phyloP scores from a whole-genome alignment of 1,140 invertebrate genomes.

The Pseudomyrmex sp. region DNA sequence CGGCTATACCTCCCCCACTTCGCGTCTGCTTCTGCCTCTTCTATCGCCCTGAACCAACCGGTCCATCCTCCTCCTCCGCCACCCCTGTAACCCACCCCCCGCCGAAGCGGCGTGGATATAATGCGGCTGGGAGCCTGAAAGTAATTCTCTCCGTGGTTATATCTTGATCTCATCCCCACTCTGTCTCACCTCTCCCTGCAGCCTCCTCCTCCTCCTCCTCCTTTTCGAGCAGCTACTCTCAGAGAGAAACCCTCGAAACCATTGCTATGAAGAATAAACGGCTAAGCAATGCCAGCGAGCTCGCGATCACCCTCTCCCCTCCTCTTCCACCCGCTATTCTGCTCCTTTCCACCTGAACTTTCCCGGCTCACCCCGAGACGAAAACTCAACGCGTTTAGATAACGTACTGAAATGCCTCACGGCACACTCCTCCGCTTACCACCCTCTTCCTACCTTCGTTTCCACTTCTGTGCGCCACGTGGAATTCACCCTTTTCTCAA shows the following conservation, averaged over 20 bases:
- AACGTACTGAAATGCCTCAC: constrained; percentile 78
- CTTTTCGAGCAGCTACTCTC: constrained; percentile 44
- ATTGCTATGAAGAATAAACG: constrained; percentile 77
- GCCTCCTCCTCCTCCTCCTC: constrained; percentile 19
- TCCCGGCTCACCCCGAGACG: constrained; percentile 54
- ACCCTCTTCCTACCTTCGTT: constrained; percentile 62
- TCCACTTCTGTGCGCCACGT: constrained; percentile 66
- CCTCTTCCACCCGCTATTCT: constrained; percentile 46
- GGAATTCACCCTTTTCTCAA: constrained; percentile 73
- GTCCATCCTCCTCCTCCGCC: constrained; percentile 56
- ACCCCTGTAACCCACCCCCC: constrained; percentile 56
- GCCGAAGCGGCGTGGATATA: constrained; percentile 78
- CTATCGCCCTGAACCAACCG: constrained; percentile 68
- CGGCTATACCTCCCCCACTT: constrained; percentile 74
- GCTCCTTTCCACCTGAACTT: constrained; percentile 58
- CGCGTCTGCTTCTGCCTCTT: constrained; percentile 47
- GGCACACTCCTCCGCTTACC: constrained; percentile 60
- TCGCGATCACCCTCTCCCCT: constrained; percentile 55
- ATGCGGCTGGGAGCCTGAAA: constrained; percentile 77
- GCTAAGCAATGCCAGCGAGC: constrained; percentile 70
- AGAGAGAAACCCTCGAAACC: constrained; percentile 52
- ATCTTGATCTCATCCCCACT: constrained; percentile 79
- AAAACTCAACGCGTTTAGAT: constrained; percentile 74
- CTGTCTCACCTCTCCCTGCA: constrained; percentile 30
- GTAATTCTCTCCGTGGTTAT: constrained; percentile 82